Conservation (phyloP, 2,113 vertebrate species). For the Lichenostomus cassidix region DNA sequence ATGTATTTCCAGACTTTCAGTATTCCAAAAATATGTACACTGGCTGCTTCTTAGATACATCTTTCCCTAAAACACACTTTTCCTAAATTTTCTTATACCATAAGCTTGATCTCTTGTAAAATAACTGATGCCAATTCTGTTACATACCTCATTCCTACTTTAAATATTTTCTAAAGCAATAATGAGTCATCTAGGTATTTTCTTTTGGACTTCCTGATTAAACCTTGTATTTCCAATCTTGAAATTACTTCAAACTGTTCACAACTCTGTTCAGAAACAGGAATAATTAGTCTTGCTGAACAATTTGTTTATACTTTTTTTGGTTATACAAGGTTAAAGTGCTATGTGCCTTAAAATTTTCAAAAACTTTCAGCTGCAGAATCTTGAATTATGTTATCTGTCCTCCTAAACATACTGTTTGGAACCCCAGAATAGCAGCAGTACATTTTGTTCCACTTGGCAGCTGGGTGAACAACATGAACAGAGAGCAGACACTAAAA, state of each 20-base stretch:
- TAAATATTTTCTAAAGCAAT: neutral
- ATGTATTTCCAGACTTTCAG: neutral
- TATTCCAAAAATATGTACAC: neutral
- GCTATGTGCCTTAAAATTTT: neutral
- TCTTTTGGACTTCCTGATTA: neutral
- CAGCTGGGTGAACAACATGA: conserved; percentile 41
- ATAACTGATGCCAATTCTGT: neutral
- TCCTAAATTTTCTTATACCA: neutral
- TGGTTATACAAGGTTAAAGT: neutral
- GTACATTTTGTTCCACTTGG: conserved; percentile 48
- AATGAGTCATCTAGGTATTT: neutral
- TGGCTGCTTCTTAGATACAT: neutral
- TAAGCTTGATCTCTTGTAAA: neutral
- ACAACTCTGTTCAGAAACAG: neutral
- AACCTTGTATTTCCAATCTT: neutral
- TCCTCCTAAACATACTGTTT: neutral
- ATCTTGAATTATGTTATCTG: neutral
- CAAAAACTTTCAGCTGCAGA: conserved; percentile 28
- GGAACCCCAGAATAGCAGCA: conserved; percentile 23
- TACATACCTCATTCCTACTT: neutral
- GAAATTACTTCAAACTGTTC: neutral
- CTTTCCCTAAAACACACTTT: neutral
- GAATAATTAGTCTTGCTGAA: neutral
- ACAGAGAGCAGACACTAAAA: conserved; percentile 19
- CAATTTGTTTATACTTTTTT: neutral